Conservation (phyloP, 2,113 vertebrate species). For the Corydoras sp. region DNA sequence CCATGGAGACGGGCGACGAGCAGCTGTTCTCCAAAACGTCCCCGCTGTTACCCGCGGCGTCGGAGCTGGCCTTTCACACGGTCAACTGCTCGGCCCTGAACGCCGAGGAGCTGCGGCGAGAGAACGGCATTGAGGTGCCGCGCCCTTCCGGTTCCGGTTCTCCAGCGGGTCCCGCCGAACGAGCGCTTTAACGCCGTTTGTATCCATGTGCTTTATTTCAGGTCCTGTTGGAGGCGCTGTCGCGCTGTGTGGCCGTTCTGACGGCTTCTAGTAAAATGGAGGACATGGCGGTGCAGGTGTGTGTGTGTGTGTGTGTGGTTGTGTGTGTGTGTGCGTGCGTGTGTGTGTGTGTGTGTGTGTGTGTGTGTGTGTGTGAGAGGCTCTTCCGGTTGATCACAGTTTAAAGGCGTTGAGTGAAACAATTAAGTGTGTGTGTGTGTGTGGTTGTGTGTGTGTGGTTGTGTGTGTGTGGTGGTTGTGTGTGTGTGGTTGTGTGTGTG, state of each 20-base stretch:
- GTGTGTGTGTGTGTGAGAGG: no score
- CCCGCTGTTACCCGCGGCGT: slow-evolving; percentile 82
- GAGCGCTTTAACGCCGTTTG: background rate
- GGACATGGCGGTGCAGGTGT: slow-evolving; percentile 95
- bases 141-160: no score
- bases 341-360: no score
- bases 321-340: no score
- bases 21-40: slow-evolving; percentile 92
- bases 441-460: no score
- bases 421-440: no score
- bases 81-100: slow-evolving; percentile 97
- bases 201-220: slow-evolving; percentile 46
- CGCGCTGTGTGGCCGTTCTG: slow-evolving; percentile 88
- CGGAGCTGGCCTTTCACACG: slow-evolving; percentile 91
- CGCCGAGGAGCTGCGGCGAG: slow-evolving; percentile 89
- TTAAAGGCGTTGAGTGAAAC: no score
- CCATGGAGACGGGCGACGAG: slow-evolving; percentile 87
- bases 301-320: slow-evolving; percentile 1
- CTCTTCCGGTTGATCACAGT: no score
- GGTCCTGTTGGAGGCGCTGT: slow-evolving; percentile 88
- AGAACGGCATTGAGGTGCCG: slow-evolving; percentile 88
- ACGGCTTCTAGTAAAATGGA: slow-evolving; percentile 84
- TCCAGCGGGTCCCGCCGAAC: no score
- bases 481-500: no score
- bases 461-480: slow-evolving; percentile 86